Evolutionary conservation across 2,113 vertebrate genomes (phyloP).

Genomic region (Okapia johnstoni): DNA sequence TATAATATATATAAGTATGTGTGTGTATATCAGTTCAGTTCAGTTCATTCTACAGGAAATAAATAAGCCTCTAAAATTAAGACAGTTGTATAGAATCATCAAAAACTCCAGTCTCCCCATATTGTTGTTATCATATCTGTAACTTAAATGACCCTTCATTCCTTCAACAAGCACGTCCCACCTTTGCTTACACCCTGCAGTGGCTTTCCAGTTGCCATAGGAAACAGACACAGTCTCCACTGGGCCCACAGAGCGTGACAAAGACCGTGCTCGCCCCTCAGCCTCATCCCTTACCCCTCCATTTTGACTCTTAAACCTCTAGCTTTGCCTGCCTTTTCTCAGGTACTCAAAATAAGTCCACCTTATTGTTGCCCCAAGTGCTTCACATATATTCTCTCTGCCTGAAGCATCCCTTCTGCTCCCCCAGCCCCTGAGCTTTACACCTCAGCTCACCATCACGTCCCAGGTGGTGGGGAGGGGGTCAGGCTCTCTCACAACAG

Average conservation of each 20-base stretch:
- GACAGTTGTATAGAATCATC: not conserved
- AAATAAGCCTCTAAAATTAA: constrained; percentile 36
- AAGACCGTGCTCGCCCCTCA: not conserved
- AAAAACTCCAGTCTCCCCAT: not conserved
- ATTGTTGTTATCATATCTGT: not conserved
- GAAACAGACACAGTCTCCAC: not conserved
- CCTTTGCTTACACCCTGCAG: not conserved
- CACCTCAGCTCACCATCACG: not conserved
- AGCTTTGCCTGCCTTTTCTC: not conserved
- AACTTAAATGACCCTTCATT: not conserved
- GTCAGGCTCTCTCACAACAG: not conserved
- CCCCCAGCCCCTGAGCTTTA: too few species aligned
- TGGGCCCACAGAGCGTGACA: not conserved
- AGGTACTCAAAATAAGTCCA: not conserved
- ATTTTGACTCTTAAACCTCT: not conserved
- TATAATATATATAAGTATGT: not conserved
- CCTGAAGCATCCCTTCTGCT: not conserved
- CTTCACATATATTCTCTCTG: not conserved
- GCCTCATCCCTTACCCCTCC: not conserved
- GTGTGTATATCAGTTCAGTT: too few species aligned
- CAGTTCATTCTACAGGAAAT: not conserved
- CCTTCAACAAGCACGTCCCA: not conserved
- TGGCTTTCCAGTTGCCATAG: not conserved
- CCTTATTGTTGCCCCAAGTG: not conserved
- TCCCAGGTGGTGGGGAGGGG: not conserved